Base-by-base conservation (phyloP, 2,888 invertebrate genomes). In the Myopa testacea region DNA sequence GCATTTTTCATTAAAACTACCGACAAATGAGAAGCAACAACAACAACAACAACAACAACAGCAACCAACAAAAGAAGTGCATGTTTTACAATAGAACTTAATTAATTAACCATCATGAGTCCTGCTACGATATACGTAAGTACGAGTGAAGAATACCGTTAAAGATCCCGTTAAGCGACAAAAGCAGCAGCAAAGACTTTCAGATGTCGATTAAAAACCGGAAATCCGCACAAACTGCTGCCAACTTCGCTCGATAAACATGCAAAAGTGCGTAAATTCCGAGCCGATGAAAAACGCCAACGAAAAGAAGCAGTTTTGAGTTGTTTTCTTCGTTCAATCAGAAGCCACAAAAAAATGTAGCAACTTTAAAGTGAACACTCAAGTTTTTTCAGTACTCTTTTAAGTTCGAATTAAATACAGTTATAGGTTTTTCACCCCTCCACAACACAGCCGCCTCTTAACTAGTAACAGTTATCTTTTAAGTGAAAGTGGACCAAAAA, bases 1-100 rank as follows among this genome's bases (percentile, higher is more conserved):
- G 40, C 40, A 40, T 73, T 73, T 73, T 60, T 40, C 26, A 63
- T 73, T 62, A 62, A 60, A 62, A 40, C 38, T 38, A 73, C n/a
- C n/a, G 60, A 38, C 40, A 4, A 38, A 69, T 26, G 7, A 10
- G 19, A 50, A 50, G 5, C 69, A 60, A 5, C 38, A 71, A 55
- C 37, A 45, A n/a, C 58, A 40, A n/a, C 58, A 40, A 10, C 37
- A 71, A 60, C 38, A 68, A 5, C 68, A 40, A 38, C 16, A 71
- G 7, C 14, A 26, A 71, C n/a, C 4, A 50, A 19, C 69, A 50
- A 45, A 45, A 19, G 4, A 12, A 63, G 50, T 38, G n/a, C 16
- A 68, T 10, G n/a, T 7, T 16, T 60, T 4, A n/a, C 60, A 16
- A 60, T 19, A n/a, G 5, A 26, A 26, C 26, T 26, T 26, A 26